These are phyloP conservation scores for Zele albiditarsus DNA, from an alignment of 2,888 invertebrate genomes.

Conservation along the genomic window DNA sequence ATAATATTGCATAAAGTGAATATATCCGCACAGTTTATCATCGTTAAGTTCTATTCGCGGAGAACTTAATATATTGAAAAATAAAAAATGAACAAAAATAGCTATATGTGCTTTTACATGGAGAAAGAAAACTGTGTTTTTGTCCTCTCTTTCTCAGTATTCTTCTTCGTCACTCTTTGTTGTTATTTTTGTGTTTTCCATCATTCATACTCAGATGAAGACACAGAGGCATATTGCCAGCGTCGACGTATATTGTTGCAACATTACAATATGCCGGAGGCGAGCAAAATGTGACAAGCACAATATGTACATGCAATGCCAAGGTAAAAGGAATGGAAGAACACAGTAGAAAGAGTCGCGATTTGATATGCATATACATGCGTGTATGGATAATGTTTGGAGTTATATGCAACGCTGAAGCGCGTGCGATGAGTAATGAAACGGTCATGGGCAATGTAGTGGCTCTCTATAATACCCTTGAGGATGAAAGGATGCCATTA, in stretches of 20 bases:
- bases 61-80: no score
- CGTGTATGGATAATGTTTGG: not conserved
- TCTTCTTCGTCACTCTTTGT: not conserved
- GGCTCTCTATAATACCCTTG: constrained; percentile 51
- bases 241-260: constrained; percentile 38
- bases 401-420: constrained; percentile 44
- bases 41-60: no score
- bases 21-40: no score
- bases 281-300: constrained; percentile 18
- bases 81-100: not conserved
- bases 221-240: constrained; percentile 14
- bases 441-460: constrained; percentile 56
- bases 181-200: constrained; percentile 12
- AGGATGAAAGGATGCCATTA: constrained; percentile 24
- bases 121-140: constrained; percentile 24
- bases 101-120: not conserved
- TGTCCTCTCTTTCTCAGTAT: not conserved
- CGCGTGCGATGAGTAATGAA: constrained; percentile 62
- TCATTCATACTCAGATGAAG: constrained; percentile 3
- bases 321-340: not conserved
- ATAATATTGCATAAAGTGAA: no score
- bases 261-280: constrained; percentile 60
- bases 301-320: not conserved
- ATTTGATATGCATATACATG: not conserved
- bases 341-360: constrained; percentile 13